Base-by-base conservation (phyloP, 37 sponge, comb jelly and placozoan species). In the Oscarella lobularis region DNA sequence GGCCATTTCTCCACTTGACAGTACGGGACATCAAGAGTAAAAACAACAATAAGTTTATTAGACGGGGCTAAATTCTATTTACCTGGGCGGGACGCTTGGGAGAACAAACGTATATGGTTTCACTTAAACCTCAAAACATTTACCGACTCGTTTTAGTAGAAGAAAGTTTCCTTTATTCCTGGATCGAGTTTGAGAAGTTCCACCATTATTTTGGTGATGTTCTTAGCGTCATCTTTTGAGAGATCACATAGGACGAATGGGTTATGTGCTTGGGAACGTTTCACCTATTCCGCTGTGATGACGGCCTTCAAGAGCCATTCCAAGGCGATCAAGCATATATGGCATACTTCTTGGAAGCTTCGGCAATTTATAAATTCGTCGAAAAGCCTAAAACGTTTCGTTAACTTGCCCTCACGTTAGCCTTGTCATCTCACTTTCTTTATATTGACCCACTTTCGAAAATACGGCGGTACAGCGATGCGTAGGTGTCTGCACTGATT, bases 241-340 rank as follows among this genome's bases (percentile, higher is more conserved):
- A 48, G 60, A 48, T 48, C 9, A 48, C 60, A 48, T 20, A 48
- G 60, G 14, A 48, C 60, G 14, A 48, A 48, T 27, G n/a, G n/a
- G 60, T 20, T 27, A 48, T 27, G 60, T 20, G 20, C 60, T 48
- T 27, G 14, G 20, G 60, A 9, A 48, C 20, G 60, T 48, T 48
- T 9, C 20, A 48, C 60, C 60, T 69, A 85, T 89, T 0, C 90
- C 90, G 80, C 90, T 89, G 76, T 89, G 90, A 37, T 89, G 90
- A 5, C 81, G 35, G 0, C 90, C 90, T 14, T 80, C 83, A 67
- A 89, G 66, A 27, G 3, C 38, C 38, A 89, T 67, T 0, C 72
- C 38, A 0, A 89, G 75, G 32, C 80, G 60, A 1, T 76, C 35
- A 29, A 89, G 54, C 90, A 89, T 48, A n/a, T n/a, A n/a, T 48